Evolutionary conservation across 2,797 vertebrate species (phyloP), one percentile per base, ranked within the genome.

Genomic region (Bothrops alternatus): DNA sequence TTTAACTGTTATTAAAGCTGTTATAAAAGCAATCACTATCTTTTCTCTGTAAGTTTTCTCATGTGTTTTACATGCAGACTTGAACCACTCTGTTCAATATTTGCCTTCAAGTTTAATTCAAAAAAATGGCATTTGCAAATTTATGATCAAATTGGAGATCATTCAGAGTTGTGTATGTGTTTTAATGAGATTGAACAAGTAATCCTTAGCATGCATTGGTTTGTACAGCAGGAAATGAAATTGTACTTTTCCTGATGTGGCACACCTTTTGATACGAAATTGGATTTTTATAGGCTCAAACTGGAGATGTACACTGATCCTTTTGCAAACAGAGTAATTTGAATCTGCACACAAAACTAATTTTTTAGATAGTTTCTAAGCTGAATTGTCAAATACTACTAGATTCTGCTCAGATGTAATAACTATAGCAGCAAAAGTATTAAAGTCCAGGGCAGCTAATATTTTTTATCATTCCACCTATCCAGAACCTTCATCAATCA

Each of bases 61-160:
- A 65, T 94, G 92, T 95, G 91, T 95, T 96, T 95, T 96, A 92
- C 90, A 93, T 93, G 55, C 47, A 95, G 91, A 65, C 93, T 88
- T 93, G 95, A 96, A 97, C 5, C 4, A 73, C 37, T 90, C 94
- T 94, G 58, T 69, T 96, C 91, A 96, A 88, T 87, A 94, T 97
- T 95, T 95, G 20, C 90, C 86, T 97, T 97, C 96, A 96, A 93
- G 63, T 95, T 85, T 94, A 95, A 96, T 97, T 95, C 58, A 0
- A 6, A 73, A 92, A 94, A 28, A 87, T 95, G 95, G 94, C 93
- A 95, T 93, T 96, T 97, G 95, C 91, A 96, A 93, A 96, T 97
- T 95, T 96, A 92, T 91, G 92, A 94, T 92, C 90, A 94, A 96
- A 95, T 3, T 93, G 65, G 42, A 94, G 82, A 96, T 96, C 16